Percentiles rank a stretch among this genome's conserved stretches.
phyloP scores from a whole-genome alignment of 2,888 invertebrate genomes.

The Oxystoma pomonae region DNA sequence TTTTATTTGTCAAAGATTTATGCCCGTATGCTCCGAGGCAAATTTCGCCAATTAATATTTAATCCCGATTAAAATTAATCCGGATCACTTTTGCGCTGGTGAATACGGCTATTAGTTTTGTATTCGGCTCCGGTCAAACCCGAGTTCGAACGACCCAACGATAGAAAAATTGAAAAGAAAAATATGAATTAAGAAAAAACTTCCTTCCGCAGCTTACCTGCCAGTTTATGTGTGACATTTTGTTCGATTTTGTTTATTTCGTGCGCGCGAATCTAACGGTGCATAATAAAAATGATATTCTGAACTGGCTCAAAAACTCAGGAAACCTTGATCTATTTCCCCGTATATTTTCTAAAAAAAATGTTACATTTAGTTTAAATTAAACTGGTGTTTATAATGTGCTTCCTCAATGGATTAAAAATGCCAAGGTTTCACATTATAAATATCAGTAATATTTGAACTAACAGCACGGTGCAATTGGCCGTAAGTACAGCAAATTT shows the following conservation, averaged over 20 bases:
- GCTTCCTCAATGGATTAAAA: too few species aligned
- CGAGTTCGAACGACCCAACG: conserved; percentile 13
- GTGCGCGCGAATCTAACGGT: conserved; percentile 24
- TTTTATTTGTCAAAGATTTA: too few species aligned
- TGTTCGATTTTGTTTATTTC: conserved; percentile 42
- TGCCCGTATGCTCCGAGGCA: too few species aligned
- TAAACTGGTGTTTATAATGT: too few species aligned
- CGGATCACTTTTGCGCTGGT: background rate
- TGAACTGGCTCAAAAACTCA: background rate
- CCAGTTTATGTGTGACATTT: conserved; percentile 46
- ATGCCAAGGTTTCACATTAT: too few species aligned
- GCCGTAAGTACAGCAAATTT: too few species aligned
- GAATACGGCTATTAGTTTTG: background rate
- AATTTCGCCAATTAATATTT: too few species aligned
- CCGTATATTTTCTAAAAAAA: too few species aligned
- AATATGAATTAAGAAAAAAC: conserved; percentile 26
- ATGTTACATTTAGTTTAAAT: too few species aligned
- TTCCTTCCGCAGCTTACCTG: conserved; percentile 46
- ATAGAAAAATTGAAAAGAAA: conserved; percentile 4
- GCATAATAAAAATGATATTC: background rate
- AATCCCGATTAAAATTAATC: too few species aligned
- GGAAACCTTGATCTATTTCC: background rate
- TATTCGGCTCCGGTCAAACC: background rate
- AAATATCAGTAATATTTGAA: too few species aligned
- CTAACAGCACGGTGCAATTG: too few species aligned